A percentile compares a stretch with the other conserved stretches of the same genome.
Conservation (phyloP, 2,888 invertebrate genomes). For the Orgyia antiqua region DNA sequence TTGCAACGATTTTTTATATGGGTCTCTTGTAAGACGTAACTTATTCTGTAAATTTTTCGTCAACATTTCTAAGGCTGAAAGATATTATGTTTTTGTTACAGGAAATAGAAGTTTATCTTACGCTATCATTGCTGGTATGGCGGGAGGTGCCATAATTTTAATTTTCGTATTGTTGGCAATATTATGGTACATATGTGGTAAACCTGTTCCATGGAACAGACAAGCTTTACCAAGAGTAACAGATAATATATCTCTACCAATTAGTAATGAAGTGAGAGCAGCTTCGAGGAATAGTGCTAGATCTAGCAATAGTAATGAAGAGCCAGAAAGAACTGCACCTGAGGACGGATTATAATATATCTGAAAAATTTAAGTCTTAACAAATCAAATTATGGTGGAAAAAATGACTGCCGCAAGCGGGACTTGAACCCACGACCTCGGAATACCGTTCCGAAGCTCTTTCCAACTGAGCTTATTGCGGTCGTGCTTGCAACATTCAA, state of each 20-base stretch:
- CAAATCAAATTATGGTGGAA: no score
- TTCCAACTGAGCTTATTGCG: no score
- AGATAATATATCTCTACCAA: neutral
- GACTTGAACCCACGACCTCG: no score
- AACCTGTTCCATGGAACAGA: slow-evolving; percentile 10
- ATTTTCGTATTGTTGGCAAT: slow-evolving; percentile 32
- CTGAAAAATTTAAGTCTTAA: no score
- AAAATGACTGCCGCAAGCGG: no score
- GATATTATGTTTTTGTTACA: neutral
- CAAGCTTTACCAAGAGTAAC: neutral
- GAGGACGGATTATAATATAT: neutral
- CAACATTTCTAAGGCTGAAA: no score
- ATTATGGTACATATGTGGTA: slow-evolving; percentile 36
- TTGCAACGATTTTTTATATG: no score
- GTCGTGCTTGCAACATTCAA: no score
- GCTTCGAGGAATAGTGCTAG: slow-evolving; percentile 2
- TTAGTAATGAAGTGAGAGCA: neutral
- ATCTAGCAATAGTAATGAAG: neutral
- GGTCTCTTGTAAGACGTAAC: no score
- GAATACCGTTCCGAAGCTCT: no score
- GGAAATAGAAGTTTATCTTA: neutral
- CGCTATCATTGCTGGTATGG: slow-evolving; percentile 50
- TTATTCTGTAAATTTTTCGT: no score
- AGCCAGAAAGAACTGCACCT: neutral
- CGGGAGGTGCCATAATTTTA: slow-evolving; percentile 32